Evolutionary conservation across 2,888 invertebrate genomes (phyloP).

Genomic region (Thera obeliscata): DNA sequence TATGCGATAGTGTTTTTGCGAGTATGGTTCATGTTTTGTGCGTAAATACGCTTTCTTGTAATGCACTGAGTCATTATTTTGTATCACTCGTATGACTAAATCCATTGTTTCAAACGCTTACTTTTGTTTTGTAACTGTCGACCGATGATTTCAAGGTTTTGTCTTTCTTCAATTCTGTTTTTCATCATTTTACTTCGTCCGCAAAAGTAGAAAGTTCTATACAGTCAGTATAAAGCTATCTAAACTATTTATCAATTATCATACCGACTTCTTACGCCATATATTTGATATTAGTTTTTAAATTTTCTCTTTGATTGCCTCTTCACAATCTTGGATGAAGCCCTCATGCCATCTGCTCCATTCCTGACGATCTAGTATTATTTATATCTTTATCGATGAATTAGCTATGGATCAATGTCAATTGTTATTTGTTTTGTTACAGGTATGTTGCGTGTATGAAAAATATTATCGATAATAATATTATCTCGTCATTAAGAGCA

Average conservation of each 20-base stretch:
- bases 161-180: slow-evolving; percentile 18
- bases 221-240: no score
- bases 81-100: slow-evolving; percentile 21
- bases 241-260: no score
- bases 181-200: neutral
- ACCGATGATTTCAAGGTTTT: slow-evolving; percentile 25
- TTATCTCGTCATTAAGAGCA: neutral
- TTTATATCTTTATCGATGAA: no score
- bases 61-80: slow-evolving; percentile 14
- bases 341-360: no score
- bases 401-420: neutral
- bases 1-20: slow-evolving; percentile 11
- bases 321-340: no score
- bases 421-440: slow-evolving; percentile 5
- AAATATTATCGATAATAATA: neutral
- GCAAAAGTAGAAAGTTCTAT: no score
- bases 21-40: neutral
- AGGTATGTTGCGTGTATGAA: neutral
- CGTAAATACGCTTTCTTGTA: slow-evolving; percentile 10
- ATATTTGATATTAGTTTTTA: no score
- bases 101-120: slow-evolving; percentile 18
- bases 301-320: no score
- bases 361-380: no score
- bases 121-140: slow-evolving; percentile 11
- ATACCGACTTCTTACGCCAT: no score